Evolutionary conservation across 2,888 invertebrate species (phyloP).

Genomic region (Heliconius aoede): DNA sequence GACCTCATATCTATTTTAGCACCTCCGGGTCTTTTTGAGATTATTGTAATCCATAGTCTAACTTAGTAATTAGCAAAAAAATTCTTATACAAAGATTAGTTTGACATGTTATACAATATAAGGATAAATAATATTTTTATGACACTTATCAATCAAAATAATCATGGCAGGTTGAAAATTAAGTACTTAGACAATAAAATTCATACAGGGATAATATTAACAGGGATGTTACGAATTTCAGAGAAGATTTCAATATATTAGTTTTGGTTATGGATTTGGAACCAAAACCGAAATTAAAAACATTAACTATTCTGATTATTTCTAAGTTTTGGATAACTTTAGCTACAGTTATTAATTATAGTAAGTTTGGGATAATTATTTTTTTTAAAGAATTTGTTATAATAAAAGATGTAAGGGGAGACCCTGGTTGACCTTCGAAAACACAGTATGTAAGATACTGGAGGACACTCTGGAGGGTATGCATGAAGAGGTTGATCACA

Average conservation of each 20-base stretch:
- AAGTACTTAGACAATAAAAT: conserved; percentile 2
- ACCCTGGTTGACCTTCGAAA: no score
- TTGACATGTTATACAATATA: conserved; percentile 48
- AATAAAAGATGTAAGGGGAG: no score
- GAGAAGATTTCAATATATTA: neutral
- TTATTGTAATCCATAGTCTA: conserved; percentile 64
- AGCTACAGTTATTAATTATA: no score
- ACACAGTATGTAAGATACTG: no score
- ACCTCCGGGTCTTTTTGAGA: conserved; percentile 65
- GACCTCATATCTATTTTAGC: conserved; percentile 60
- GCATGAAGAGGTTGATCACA: no score
- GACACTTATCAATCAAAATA: conserved; percentile 21
- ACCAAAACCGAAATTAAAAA: no score
- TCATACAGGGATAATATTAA: neutral
- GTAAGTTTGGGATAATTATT: no score
- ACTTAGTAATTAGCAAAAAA: conserved; percentile 55
- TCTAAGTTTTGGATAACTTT: no score
- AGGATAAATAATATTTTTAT: conserved; percentile 34
- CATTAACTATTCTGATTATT: neutral
- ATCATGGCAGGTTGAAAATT: conserved; percentile 31
- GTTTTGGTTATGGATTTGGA: no score
- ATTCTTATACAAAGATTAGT: conserved; percentile 58
- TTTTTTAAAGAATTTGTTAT: no score
- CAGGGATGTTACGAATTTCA: neutral
- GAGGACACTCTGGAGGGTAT: no score